Evolutionary conservation across 1,140 invertebrate genomes (phyloP).

Genomic region (Drosophila guanche): DNA sequence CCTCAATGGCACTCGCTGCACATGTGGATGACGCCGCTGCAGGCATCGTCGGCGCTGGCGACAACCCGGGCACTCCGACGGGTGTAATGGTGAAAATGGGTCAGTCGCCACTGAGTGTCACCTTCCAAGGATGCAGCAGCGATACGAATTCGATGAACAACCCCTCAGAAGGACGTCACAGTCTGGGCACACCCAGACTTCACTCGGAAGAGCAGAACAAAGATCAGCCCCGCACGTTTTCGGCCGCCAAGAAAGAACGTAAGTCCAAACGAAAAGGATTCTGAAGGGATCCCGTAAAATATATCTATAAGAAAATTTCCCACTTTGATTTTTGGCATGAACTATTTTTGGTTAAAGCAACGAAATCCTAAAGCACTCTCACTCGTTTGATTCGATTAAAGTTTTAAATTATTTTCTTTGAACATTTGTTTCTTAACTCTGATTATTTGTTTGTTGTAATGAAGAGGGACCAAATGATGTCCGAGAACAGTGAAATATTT

Average conservation of each 20-base stretch:
- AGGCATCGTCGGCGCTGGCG: neutral
- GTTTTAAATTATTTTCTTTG: neutral
- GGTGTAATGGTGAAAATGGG: neutral
- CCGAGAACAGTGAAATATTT: no score
- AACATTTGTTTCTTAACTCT: neutral
- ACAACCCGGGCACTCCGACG: neutral
- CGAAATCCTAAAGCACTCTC: neutral
- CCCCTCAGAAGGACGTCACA: no score
- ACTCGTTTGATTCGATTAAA: neutral
- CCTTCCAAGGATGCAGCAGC: conserved; percentile 11
- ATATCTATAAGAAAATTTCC: no score
- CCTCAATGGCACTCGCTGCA: conserved; percentile 2
- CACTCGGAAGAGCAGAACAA: no score
- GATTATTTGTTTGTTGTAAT: no score
- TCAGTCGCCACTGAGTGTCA: neutral
- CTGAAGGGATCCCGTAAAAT: no score
- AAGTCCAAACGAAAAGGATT: conserved; percentile 12
- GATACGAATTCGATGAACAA: neutral
- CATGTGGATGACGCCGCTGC: neutral
- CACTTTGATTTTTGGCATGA: no score
- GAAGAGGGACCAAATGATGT: no score
- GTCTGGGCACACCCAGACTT: no score
- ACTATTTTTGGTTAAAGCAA: no score
- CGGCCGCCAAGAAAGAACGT: conserved; percentile 27
- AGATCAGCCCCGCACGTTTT: neutral